Evolutionary conservation across 1,140 invertebrate genomes (phyloP).

Genomic region (Heliconius hermathena): DNA sequence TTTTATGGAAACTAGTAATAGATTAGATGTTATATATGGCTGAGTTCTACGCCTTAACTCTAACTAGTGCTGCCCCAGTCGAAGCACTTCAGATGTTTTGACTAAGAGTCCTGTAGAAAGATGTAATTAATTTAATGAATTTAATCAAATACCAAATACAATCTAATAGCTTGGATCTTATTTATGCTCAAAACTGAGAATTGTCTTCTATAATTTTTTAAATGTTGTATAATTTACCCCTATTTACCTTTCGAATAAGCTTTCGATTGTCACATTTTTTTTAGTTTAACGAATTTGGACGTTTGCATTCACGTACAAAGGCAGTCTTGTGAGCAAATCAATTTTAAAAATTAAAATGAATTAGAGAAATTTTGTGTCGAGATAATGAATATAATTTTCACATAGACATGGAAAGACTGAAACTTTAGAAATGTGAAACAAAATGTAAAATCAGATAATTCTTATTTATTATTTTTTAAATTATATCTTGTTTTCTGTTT

Average conservation of each 20-base stretch:
- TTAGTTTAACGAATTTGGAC: background rate
- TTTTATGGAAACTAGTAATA: conserved; percentile 7
- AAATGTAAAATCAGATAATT: background rate
- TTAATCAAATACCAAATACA: background rate
- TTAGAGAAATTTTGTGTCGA: background rate
- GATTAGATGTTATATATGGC: background rate
- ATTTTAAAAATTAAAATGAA: background rate
- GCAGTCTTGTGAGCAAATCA: background rate
- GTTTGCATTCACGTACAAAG: background rate
- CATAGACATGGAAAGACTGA: background rate
- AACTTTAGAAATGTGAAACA: background rate
- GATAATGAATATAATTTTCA: conserved; percentile 1
- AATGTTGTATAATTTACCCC: background rate
- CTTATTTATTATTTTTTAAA: background rate
- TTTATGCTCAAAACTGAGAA: background rate
- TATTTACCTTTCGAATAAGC: background rate
- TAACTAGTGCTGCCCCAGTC: background rate
- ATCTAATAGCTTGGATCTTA: background rate
- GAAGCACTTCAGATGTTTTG: background rate
- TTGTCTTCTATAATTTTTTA: background rate
- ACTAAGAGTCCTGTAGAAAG: background rate
- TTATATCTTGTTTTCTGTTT: background rate
- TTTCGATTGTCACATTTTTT: background rate
- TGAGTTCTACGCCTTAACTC: background rate
- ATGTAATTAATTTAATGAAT: background rate